phyloP scores from a whole-genome alignment of 2,888 invertebrate genomes.

The Ennomos quercinarius region DNA sequence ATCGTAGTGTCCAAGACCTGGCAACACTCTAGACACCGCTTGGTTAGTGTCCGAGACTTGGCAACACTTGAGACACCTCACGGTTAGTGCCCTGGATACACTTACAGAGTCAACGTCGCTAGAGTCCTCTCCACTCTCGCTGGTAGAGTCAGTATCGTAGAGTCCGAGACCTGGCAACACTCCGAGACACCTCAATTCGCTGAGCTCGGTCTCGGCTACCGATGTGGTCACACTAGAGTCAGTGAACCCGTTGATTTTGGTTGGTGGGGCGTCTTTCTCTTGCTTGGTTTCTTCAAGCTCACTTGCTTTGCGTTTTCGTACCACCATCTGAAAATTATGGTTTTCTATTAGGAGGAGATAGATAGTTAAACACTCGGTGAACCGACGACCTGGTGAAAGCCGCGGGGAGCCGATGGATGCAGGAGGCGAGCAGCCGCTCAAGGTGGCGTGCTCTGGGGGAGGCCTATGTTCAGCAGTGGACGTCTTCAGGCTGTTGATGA shows the following conservation, averaged over 20 bases:
- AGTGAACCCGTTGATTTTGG: constrained; percentile 58
- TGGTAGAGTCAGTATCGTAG: constrained; percentile 88
- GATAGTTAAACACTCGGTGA: too few species aligned
- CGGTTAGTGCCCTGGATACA: too few species aligned
- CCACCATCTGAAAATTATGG: constrained; percentile 85
- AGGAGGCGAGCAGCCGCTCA: too few species aligned
- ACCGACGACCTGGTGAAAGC: too few species aligned
- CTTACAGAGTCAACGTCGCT: constrained; percentile 80
- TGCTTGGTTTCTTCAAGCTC: constrained; percentile 68
- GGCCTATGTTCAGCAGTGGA: too few species aligned
- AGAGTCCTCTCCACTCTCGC: constrained; percentile 89
- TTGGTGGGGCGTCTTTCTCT: constrained; percentile 48
- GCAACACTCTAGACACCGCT: background rate
- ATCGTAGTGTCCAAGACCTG: too few species aligned
- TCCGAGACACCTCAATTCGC: constrained; percentile 91
- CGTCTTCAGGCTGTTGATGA: too few species aligned
- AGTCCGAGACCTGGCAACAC: constrained; percentile 94
- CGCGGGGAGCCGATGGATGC: too few species aligned
- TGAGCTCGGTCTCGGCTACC: constrained; percentile 55
- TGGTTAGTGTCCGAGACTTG: constrained; percentile 85
- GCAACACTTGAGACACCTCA: constrained; percentile 91
- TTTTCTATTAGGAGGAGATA: background rate
- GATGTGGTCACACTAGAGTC: background rate
- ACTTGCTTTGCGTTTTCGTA: constrained; percentile 88
- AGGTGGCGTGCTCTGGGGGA: too few species aligned